phyloP scores from a whole-genome alignment of 2,888 invertebrate genomes.

The Drosophila mercatorum region DNA sequence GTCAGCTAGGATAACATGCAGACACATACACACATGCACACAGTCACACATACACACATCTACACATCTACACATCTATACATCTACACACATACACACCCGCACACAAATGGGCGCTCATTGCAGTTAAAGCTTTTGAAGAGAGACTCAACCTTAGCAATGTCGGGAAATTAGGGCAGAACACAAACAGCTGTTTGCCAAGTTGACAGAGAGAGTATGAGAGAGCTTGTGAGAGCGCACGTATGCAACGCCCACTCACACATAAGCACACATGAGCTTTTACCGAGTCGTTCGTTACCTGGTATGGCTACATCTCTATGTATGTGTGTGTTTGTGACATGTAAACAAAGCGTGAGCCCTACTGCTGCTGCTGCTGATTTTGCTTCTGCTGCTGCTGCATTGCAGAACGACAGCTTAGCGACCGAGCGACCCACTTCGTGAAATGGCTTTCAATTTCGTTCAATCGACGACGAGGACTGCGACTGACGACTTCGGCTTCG shows the following conservation, averaged over 20 bases:
- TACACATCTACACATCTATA: too few relatives aligned
- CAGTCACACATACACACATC: conserved; percentile 19
- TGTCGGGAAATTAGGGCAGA: conserved; percentile 70
- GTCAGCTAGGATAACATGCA: conserved; percentile 75
- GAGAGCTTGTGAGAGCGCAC: conserved; percentile 16
- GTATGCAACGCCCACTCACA: conserved; percentile 49
- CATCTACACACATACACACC: background rate
- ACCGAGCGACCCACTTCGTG: conserved; percentile 62
- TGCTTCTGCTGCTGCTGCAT: conserved; percentile 51
- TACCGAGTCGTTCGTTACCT: conserved; percentile 41
- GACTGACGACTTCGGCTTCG: conserved; percentile 49
- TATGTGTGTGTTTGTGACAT: conserved; percentile 15
- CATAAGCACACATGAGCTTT: conserved; percentile 50
- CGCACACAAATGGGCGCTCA: conserved; percentile 20
- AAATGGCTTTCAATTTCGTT: conserved; percentile 72
- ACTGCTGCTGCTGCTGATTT: conserved; percentile 43
- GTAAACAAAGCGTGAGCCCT: conserved; percentile 47
- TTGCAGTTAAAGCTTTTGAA: conserved; percentile 56
- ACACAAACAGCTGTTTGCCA: conserved; percentile 66
- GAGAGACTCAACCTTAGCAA: conserved; percentile 55
- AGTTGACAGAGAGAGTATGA: conserved; percentile 5
- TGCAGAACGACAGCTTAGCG: conserved; percentile 65
- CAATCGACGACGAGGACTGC: conserved; percentile 39
- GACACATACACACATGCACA: conserved; percentile 21
- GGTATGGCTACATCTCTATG: conserved; percentile 8